phyloP scores from a whole-genome alignment of 2,888 invertebrate species.

The Leucophora obtusa region DNA sequence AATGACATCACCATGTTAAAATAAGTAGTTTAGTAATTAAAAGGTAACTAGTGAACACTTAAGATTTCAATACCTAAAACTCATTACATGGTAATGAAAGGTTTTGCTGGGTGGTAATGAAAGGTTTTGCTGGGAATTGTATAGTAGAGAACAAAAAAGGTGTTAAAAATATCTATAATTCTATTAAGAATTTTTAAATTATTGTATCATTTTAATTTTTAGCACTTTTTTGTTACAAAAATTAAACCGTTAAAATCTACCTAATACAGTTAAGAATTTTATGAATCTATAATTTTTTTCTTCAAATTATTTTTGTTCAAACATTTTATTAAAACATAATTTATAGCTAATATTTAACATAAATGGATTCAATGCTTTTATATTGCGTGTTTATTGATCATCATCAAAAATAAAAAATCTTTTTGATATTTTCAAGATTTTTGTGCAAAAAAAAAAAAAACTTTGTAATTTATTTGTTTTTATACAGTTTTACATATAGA shows the following conservation, averaged over 20 bases:
- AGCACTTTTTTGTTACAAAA: neutral
- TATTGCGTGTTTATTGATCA: neutral
- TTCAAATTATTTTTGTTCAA: neutral
- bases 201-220: neutral
- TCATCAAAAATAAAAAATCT: neutral
- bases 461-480: neutral
- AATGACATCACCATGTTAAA: too few species aligned
- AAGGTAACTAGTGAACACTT: too few species aligned
- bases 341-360: too few species aligned
- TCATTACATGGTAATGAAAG: too few species aligned
- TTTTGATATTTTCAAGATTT: neutral
- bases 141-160: neutral
- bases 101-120: too few species aligned
- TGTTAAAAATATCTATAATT: constrained; percentile 1
- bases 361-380: neutral
- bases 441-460: neutral
- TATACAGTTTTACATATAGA: neutral
- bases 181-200: neutral
- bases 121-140: too few species aligned
- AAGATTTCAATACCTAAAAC: too few species aligned
- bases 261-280: neutral
- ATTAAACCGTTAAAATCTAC: neutral
- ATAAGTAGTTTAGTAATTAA: too few species aligned
- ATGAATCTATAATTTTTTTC: neutral
- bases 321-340: neutral